These are phyloP conservation scores for Crepidodera aurea DNA, from an alignment of 2,888 invertebrate genomes.

Conservation along the genomic window DNA sequence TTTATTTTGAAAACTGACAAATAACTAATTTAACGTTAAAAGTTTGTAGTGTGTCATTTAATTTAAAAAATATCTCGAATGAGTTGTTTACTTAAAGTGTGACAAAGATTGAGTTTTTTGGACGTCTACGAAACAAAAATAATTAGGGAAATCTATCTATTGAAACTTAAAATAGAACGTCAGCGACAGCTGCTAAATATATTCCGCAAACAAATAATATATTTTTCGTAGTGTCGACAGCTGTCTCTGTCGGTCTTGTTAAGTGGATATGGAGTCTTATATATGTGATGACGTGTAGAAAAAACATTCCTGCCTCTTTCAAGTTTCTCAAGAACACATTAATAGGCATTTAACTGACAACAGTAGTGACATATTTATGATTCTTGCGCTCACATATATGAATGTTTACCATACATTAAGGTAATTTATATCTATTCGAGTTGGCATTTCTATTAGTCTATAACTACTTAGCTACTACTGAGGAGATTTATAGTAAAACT, in stretches of 20 bases:
- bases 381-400: conserved; percentile 61
- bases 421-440: conserved; percentile 62
- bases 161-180: conserved; percentile 58
- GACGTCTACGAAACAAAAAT: conserved; percentile 59
- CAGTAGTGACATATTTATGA: conserved; percentile 63
- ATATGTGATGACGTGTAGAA: conserved; percentile 47
- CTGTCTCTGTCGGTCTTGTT: conserved; percentile 39
- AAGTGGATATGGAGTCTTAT: conserved; percentile 31
- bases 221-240: conserved; percentile 44
- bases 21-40: too few species aligned
- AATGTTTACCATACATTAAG: conserved; percentile 64
- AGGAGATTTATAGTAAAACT: conserved; percentile 55
- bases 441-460: conserved; percentile 63
- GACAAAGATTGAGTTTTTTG: conserved; percentile 50
- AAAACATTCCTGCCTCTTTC: conserved; percentile 50
- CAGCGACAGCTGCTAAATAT: conserved; percentile 55
- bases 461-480: conserved; percentile 59
- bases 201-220: conserved; percentile 36
- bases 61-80: too few species aligned
- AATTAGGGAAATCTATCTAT: conserved; percentile 58
- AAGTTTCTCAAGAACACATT: conserved; percentile 62
- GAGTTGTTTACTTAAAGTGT: too few species aligned
- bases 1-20: too few species aligned
- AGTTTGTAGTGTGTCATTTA: too few species aligned
- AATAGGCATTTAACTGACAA: conserved; percentile 63